Percentiles rank a stretch among this genome's conserved stretches.
Conservation (phyloP, 2,888 invertebrate genomes). For the Thumatha senex region DNA sequence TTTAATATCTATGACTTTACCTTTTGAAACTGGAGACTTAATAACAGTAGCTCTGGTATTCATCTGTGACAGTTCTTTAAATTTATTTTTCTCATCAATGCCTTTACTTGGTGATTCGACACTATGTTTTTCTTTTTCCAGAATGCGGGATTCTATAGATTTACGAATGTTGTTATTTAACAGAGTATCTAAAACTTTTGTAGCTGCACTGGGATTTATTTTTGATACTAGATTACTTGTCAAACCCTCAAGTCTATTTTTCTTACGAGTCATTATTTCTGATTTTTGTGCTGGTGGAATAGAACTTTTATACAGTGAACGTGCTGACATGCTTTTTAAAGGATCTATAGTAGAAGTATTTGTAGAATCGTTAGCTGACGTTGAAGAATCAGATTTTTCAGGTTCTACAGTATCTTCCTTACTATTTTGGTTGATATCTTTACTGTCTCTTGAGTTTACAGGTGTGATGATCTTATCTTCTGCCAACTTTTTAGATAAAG, state of each 20-base stretch:
- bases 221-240: slow-evolving; percentile 85
- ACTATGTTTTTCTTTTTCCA: slow-evolving; percentile 70
- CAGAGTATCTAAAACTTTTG: slow-evolving; percentile 78
- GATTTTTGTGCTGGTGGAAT: slow-evolving; percentile 78
- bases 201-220: slow-evolving; percentile 81
- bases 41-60: slow-evolving; percentile 82
- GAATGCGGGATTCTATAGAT: slow-evolving; percentile 76
- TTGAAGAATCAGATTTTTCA: slow-evolving; percentile 41
- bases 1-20: slow-evolving; percentile 74
- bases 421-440: slow-evolving; percentile 62
- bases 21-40: slow-evolving; percentile 82
- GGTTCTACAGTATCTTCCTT: slow-evolving; percentile 56
- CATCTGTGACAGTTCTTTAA: slow-evolving; percentile 65
- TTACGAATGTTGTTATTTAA: slow-evolving; percentile 78
- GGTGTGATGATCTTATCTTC: slow-evolving; percentile 61
- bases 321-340: slow-evolving; percentile 77
- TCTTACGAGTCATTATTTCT: slow-evolving; percentile 85
- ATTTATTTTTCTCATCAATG: slow-evolving; percentile 61
- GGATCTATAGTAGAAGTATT: slow-evolving; percentile 59
- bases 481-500: slow-evolving; percentile 74
- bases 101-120: slow-evolving; percentile 49
- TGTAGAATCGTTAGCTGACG: slow-evolving; percentile 39
- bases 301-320: slow-evolving; percentile 75
- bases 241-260: slow-evolving; percentile 85
- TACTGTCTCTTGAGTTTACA: slow-evolving; percentile 50